Percentiles rank a stretch among this genome's conserved stretches.
phyloP scores from a whole-genome alignment of 2,888 invertebrate species.

The Harmothoe impar region DNA sequence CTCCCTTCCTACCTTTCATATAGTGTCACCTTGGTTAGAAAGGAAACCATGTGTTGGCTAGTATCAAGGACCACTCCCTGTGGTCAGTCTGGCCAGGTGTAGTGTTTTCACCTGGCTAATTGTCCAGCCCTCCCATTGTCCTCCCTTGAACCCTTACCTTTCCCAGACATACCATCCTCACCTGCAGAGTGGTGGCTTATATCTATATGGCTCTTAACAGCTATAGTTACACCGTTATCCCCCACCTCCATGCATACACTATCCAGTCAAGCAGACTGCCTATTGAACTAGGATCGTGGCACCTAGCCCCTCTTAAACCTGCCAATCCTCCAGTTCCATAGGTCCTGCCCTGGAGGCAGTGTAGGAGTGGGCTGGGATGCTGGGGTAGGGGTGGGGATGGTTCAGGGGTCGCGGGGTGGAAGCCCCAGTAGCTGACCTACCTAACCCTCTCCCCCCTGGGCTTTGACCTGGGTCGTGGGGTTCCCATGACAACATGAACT shows the following conservation, averaged over 20 bases:
- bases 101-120: conserved; percentile 62
- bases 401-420: conserved; percentile 23
- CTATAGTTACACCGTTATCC: conserved; percentile 19
- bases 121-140: conserved; percentile 16
- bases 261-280: conserved; percentile 5
- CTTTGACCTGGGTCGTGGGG: not conserved
- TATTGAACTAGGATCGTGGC: not conserved
- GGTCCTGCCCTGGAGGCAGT: conserved; percentile 49
- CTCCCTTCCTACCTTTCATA: not conserved
- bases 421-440: conserved; percentile 19
- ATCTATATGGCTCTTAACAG: not conserved
- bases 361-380: not conserved
- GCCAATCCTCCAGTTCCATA: conserved; percentile 2
- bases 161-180: conserved; percentile 6
- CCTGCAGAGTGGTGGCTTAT: not conserved
- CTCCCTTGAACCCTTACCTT: not conserved
- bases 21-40: not conserved
- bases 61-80: conserved; percentile 7
- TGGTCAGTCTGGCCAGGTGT: conserved; percentile 18
- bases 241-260: not conserved
- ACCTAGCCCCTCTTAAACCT: conserved; percentile 21
- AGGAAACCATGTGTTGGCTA: conserved; percentile 47
- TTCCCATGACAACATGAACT: conserved; percentile 33
- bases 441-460: not conserved
- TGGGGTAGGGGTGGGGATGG: not conserved